phyloP scores from a whole-genome alignment of 2,888 invertebrate genomes.

The Tipula vernalis region DNA sequence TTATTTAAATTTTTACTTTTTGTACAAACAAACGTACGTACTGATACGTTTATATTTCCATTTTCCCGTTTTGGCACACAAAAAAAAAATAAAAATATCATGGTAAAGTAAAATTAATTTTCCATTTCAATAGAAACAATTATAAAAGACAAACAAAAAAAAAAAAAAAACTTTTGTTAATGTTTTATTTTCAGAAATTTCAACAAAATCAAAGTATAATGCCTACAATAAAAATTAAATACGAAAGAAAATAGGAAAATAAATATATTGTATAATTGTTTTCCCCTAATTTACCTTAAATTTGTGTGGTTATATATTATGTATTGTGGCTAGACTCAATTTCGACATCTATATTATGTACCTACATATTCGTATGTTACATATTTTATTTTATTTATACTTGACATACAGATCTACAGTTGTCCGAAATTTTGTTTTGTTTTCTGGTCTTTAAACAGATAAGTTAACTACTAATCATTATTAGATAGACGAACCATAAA shows the following conservation, averaged over 20 bases:
- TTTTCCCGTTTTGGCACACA: not conserved
- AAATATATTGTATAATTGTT: not conserved
- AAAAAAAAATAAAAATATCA: not conserved
- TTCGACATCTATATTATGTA: not conserved
- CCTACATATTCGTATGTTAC: not conserved
- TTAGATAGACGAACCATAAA: not conserved
- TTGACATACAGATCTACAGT: not conserved
- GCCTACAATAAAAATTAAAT: not conserved
- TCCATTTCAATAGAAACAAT: constrained; percentile 4
- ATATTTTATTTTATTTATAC: not conserved
- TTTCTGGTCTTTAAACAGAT: not conserved
- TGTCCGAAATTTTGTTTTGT: not conserved
- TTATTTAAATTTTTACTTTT: not conserved
- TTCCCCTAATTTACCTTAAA: not conserved
- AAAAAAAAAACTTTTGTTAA: not conserved
- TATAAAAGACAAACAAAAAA: not conserved
- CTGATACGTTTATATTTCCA: not conserved
- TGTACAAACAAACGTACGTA: not conserved
- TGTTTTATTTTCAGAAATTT: not conserved
- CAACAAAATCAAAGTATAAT: not conserved
- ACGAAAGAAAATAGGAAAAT: not conserved
- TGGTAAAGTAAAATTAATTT: not conserved
- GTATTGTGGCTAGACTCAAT: not conserved
- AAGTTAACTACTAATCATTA: constrained; percentile 4
- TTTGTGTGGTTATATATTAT: not conserved